A percentile compares a stretch with the other conserved stretches of the same genome.
phyloP scores from a whole-genome alignment of 2,797 vertebrate species.

The Thaleichthys pacificus region DNA sequence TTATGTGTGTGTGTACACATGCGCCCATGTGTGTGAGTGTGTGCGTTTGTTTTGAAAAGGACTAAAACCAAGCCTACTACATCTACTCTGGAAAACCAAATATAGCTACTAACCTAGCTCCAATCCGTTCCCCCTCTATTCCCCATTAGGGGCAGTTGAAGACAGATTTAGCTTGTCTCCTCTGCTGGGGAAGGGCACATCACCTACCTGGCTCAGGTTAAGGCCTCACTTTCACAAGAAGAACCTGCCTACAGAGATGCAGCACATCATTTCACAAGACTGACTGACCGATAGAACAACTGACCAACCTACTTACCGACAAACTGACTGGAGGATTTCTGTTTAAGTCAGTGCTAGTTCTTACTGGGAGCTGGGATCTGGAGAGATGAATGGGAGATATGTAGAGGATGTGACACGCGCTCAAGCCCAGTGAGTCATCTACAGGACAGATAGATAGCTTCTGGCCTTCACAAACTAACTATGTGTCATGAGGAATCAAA shows the following conservation, averaged over 20 bases:
- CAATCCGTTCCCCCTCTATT: background rate
- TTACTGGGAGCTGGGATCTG: conserved; percentile 44
- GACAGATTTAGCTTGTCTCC: background rate
- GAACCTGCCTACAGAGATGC: background rate
- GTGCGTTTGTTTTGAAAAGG: background rate
- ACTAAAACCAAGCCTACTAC: background rate
- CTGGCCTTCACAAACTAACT: conserved; percentile 38
- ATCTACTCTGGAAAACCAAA: background rate
- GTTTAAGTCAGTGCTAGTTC: conserved; percentile 29
- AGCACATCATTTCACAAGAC: background rate
- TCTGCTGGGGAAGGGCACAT: conserved; percentile 12
- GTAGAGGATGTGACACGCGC: conserved; percentile 39
- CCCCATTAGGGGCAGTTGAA: background rate
- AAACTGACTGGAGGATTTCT: conserved; percentile 32
- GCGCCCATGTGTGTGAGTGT: background rate
- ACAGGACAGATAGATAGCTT: conserved; percentile 48
- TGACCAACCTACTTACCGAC: conserved; percentile 5
- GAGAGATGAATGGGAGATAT: conserved; percentile 52
- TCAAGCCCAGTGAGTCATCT: conserved; percentile 26
- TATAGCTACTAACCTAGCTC: background rate
- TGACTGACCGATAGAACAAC: background rate
- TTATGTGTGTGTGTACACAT: conserved; percentile 2
- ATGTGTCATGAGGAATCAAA: conserved; percentile 57
- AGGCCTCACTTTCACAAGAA: background rate
- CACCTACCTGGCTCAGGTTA: conserved; percentile 2